Base-by-base conservation (phyloP, 2,888 invertebrate genomes). In the Oscheius sp. region DNA sequence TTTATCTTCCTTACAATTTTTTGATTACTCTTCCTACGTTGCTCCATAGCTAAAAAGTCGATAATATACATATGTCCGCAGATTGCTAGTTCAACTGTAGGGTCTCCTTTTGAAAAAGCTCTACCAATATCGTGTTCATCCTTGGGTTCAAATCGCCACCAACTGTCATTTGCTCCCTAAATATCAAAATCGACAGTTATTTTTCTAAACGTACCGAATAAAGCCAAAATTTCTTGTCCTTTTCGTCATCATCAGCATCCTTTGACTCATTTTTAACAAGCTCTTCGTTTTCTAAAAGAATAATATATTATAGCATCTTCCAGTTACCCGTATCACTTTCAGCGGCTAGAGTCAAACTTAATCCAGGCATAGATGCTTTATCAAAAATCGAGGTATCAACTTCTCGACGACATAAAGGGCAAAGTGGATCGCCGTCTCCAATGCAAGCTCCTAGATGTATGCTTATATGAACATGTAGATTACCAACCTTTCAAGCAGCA, bases 111-210 rank as follows among this genome's bases (percentile, higher is more conserved):
- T 1, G 25, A 10, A 37, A 50, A 66, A 12, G 72, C 75, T 10
- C 55, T 72, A 33, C 74, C 75, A 27, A 81, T 70, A 23, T 78
- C 77, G 20, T 71, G 71, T 65, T 81, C 81, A 25, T 64, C 64
- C 31, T 73, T 65, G 10, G 80, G 80, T 48, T 81, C 79, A 66
- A 73, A 81, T n/a, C 81, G 48, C 81, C 81, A 81, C 81, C 81
- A 81, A 17, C 78, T 74, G 10, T 69, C 52, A 3, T 63, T 34
- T 10, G 17, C 46, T 20, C 58, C 55, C 69, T 69, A 17, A 31
- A 66, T 12, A 17, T 4, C 29, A 20, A 8, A 29, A 4, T 27
- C n/a, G 53, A 5, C 25, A 63, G 50, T 17, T 48, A 27, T 8
- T 52, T 12, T 5, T 29, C n/a, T 0, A 27, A 29, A 29, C 29